These are phyloP conservation scores for Apamea crenata DNA, from an alignment of 2,888 invertebrate species.

Conservation along the genomic window DNA sequence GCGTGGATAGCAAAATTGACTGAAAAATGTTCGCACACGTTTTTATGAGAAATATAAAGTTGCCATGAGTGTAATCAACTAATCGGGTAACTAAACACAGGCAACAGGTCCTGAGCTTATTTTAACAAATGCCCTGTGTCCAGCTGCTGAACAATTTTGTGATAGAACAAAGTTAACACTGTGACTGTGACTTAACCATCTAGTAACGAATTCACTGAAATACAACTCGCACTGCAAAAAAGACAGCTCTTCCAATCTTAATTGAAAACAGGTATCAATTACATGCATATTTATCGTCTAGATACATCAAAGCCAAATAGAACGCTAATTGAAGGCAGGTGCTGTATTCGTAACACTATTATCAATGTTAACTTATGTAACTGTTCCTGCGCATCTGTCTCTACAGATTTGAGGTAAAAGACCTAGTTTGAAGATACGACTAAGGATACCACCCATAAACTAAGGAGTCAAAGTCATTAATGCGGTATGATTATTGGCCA, in stretches of 20 bases:
- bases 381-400: constrained; percentile 4
- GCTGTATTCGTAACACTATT: constrained; percentile 35
- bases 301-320: constrained; percentile 32
- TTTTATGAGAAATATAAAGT: too few species aligned
- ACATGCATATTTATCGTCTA: constrained; percentile 34
- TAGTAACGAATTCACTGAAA: background rate
- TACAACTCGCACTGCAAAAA: background rate
- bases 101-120: too few species aligned
- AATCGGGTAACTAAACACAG: too few species aligned
- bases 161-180: background rate
- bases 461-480: constrained; percentile 6
- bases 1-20: too few species aligned
- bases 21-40: too few species aligned
- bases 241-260: constrained; percentile 3
- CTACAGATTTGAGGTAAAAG: background rate
- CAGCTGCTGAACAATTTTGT: background rate
- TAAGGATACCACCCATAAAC: background rate
- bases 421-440: background rate
- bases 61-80: too few species aligned
- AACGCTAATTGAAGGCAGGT: constrained; percentile 45
- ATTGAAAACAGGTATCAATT: constrained; percentile 44
- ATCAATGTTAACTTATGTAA: constrained; percentile 47
- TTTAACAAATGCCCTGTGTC: background rate
- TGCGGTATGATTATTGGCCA: background rate
- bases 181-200: background rate